Evolutionary conservation across 2,888 invertebrate species (phyloP).

Genomic region (Agriopis aurantiaria): DNA sequence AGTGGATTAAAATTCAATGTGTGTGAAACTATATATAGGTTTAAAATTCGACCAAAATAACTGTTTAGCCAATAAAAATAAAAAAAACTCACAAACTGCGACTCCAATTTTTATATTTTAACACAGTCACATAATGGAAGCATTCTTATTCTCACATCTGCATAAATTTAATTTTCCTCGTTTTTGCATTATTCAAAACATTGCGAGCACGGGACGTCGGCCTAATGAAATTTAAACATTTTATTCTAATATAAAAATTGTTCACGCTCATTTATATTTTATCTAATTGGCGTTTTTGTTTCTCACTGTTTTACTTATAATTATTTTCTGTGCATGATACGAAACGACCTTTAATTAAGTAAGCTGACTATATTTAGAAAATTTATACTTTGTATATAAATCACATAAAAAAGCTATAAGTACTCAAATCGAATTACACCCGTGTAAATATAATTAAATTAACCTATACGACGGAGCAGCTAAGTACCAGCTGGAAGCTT

Average conservation of each 20-base stretch:
- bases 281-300: conserved; percentile 30
- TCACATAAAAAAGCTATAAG: too few relatives aligned
- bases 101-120: conserved; percentile 23
- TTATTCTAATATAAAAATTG: conserved; percentile 43
- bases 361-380: too few relatives aligned
- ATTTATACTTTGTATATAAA: neutral
- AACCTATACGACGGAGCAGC: too few relatives aligned
- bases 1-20: too few relatives aligned
- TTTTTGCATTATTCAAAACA: conserved; percentile 46
- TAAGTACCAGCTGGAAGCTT: too few relatives aligned
- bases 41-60: too few relatives aligned
- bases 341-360: too few relatives aligned
- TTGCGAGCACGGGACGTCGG: conserved; percentile 36
- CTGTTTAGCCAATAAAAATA: neutral
- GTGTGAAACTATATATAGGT: too few relatives aligned
- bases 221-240: conserved; percentile 62
- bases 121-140: conserved; percentile 32
- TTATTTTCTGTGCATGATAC: neutral
- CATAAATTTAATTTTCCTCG: conserved; percentile 46
- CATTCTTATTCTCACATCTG: conserved; percentile 38
- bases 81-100: conserved; percentile 12
- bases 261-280: conserved; percentile 44
- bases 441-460: too few relatives aligned
- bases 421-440: too few relatives aligned
- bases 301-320: conserved; percentile 39